Evolutionary conservation across 2,113 vertebrate genomes (phyloP).

Genomic region (Callospermophilus lateralis): DNA sequence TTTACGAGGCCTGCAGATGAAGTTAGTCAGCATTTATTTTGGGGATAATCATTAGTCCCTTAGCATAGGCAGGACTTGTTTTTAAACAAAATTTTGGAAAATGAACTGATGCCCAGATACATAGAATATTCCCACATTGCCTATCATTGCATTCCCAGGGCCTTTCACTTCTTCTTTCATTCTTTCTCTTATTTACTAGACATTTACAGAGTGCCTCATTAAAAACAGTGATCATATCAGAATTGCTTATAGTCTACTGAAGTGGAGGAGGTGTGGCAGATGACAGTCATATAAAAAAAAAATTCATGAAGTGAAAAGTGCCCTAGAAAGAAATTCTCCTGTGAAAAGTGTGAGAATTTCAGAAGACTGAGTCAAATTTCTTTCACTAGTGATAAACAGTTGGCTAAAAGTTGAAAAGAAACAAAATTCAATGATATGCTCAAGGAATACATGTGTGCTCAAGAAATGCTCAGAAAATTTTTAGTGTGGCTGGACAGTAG

Average conservation of each 20-base stretch:
- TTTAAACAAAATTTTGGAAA: constrained; percentile 22
- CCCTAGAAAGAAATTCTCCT: background rate
- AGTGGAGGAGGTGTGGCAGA: background rate
- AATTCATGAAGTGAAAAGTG: constrained; percentile 6
- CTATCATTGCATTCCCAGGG: background rate
- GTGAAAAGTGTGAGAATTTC: background rate
- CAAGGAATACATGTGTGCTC: background rate
- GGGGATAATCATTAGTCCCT: background rate
- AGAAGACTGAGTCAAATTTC: background rate
- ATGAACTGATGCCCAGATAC: background rate
- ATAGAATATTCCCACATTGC: background rate
- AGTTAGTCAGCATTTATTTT: background rate
- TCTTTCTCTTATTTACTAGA: background rate
- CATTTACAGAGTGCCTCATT: background rate
- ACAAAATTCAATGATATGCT: background rate
- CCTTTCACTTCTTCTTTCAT: background rate
- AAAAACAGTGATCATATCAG: background rate
- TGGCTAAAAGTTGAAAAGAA: background rate
- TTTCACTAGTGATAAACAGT: background rate
- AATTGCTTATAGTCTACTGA: background rate
- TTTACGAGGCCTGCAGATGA: background rate
- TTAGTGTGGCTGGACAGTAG: background rate
- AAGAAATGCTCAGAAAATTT: background rate
- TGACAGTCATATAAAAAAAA: background rate
- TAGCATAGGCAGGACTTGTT: background rate